Evolutionary conservation across 2,113 vertebrate species (phyloP).

Genomic region (Caranx ignobilis): DNA sequence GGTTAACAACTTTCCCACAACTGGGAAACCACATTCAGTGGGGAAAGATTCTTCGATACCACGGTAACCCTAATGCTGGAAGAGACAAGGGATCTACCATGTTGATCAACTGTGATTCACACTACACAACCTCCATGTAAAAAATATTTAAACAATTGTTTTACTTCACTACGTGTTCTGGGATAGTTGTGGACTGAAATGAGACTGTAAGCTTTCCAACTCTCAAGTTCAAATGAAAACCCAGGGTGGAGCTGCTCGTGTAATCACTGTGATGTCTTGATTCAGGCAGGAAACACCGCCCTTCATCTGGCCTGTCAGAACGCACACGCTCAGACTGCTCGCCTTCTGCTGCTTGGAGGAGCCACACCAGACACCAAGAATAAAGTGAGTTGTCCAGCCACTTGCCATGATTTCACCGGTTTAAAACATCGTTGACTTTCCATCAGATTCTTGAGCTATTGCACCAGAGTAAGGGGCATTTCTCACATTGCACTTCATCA

Average conservation of each 20-base stretch:
- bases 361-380: slow-evolving; percentile 90
- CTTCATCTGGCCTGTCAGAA: slow-evolving; percentile 95
- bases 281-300: slow-evolving; percentile 91
- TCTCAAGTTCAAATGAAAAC: background rate
- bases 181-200: too few relatives aligned
- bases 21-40: too few relatives aligned
- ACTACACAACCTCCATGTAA: too few relatives aligned
- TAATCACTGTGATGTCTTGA: background rate
- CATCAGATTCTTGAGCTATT: background rate
- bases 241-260: background rate
- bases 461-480: background rate
- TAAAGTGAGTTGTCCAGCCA: slow-evolving; percentile 84
- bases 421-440: background rate
- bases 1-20: too few relatives aligned
- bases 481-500: background rate
- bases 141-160: too few relatives aligned
- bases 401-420: background rate
- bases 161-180: too few relatives aligned
- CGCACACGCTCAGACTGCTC: slow-evolving; percentile 88
- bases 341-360: slow-evolving; percentile 89
- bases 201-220: background rate
- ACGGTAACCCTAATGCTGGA: too few relatives aligned
- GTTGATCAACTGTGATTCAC: too few relatives aligned
- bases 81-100: too few relatives aligned
- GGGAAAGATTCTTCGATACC: too few relatives aligned